phyloP scores from a whole-genome alignment of 1,140 invertebrate genomes.

The Hestina assimilis region DNA sequence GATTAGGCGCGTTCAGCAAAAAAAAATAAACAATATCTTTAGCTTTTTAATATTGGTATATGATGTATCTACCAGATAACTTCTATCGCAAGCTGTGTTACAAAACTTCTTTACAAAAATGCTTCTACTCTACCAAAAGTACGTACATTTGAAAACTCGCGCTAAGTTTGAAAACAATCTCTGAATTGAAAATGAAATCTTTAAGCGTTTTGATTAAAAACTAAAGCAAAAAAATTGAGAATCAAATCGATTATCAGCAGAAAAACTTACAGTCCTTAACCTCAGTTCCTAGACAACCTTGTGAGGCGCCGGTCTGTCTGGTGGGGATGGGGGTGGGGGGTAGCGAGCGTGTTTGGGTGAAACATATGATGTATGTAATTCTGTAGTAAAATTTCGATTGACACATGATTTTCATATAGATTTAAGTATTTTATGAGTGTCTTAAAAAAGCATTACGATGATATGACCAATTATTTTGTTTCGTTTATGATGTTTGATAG shows the following conservation, averaged over 20 bases:
- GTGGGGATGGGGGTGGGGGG: conserved; percentile 1
- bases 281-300: conserved; percentile 46
- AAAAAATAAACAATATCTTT: no score
- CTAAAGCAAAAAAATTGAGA: not conserved
- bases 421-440: not conserved
- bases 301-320: conserved; percentile 46
- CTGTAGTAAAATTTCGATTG: not conserved
- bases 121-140: no score
- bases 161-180: no score
- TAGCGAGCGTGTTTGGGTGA: conserved; percentile 16
- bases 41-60: no score
- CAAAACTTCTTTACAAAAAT: no score
- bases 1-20: no score
- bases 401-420: not conserved
- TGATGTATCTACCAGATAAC: no score
- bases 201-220: not conserved
- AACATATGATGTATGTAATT: not conserved
- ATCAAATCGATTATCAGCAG: not conserved
- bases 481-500: not conserved
- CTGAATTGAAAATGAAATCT: no score
- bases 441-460: no score
- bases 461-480: no score
- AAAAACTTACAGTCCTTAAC: conserved; percentile 20
- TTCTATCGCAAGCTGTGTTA: no score
- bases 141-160: no score